Base-by-base conservation (phyloP, 2,888 invertebrate species). In the Leptodirus hochenwartii region DNA sequence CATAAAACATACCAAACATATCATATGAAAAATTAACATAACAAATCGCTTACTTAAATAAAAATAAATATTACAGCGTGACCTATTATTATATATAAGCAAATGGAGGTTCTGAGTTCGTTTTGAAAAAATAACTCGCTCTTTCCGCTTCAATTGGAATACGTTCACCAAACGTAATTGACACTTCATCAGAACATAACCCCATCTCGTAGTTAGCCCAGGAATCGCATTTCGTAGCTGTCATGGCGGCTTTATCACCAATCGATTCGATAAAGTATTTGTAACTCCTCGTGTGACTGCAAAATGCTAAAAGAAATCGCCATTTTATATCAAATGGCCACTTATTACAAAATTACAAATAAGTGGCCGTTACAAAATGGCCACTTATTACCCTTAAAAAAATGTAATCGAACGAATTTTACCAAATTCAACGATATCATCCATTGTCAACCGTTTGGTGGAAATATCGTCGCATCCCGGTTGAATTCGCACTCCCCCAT, bases 401-500 rank as follows among this genome's bases (percentile, higher is more conserved):
- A 12, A 20, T 29, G 25, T n/a, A n/a, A 9, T 4, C 17, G 30
- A 20, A n/a, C n/a, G n/a, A n/a, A n/a, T n/a, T n/a, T n/a, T n/a
- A n/a, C n/a, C n/a, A n/a, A n/a, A n/a, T n/a, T n/a, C n/a, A n/a
- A n/a, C n/a, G n/a, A n/a, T n/a, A n/a, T n/a, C n/a, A n/a, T 30
- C 27, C 2, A 36, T 9, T n/a, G 25, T 12, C 2, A 27, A 25
- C 9, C 17, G n/a, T 5, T 25, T 17, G 9, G 20, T 12, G 17
- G 25, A 28, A 14, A 27, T 30, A 2, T 22, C 9, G n/a, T 28
- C 30, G 29, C 66, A 67, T 15, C 61, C 54, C 0, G 66, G 66
- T 39, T 71, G 69, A 5, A 56, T 54, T 16, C 44, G 39, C 25
- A 45, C 47, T 0, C 68, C 69, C 4, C 62, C 61, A 36, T 69